Conservation (phyloP, 2,888 invertebrate species). For the Drosophila falleni region DNA sequence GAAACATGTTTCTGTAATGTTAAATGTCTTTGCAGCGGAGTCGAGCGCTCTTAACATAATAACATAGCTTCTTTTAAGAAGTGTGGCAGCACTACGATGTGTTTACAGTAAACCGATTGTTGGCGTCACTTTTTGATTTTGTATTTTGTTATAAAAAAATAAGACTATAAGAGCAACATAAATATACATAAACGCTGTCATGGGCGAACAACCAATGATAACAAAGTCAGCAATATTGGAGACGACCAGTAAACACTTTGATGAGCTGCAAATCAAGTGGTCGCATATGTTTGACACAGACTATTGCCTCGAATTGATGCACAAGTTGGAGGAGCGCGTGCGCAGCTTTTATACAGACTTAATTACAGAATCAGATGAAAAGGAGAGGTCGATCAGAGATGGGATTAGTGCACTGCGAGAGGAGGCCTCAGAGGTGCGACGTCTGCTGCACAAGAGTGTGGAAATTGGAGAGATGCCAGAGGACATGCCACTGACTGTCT, state of each 20-base stretch:
- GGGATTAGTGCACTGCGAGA: slow-evolving; percentile 86
- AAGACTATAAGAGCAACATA: background rate
- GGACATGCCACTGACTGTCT: slow-evolving; percentile 85
- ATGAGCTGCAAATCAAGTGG: slow-evolving; percentile 78
- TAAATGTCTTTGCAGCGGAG: background rate
- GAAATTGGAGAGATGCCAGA: slow-evolving; percentile 67
- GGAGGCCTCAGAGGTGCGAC: slow-evolving; percentile 78
- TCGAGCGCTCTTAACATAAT: background rate
- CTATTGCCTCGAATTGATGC: slow-evolving; percentile 73
- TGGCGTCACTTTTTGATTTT: slow-evolving; percentile 14
- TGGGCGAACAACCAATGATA: slow-evolving; percentile 39
- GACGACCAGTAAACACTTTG: slow-evolving; percentile 71
- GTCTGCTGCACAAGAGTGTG: slow-evolving; percentile 78
- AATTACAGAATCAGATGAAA: slow-evolving; percentile 87
- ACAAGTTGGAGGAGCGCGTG: slow-evolving; percentile 83
- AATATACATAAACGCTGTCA: slow-evolving; percentile 11
- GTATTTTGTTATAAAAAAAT: background rate
- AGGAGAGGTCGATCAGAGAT: slow-evolving; percentile 86
- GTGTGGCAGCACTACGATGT: slow-evolving; percentile 10
- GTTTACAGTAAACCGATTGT: slow-evolving; percentile 24
- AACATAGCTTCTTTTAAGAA: background rate
- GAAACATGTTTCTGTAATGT: background rate
- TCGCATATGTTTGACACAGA: slow-evolving; percentile 75
- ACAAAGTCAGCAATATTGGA: slow-evolving; percentile 64
- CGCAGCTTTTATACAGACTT: slow-evolving; percentile 88